phyloP scores from a whole-genome alignment of 1,140 invertebrate species.

The Rhynchophorus ferrugineus region DNA sequence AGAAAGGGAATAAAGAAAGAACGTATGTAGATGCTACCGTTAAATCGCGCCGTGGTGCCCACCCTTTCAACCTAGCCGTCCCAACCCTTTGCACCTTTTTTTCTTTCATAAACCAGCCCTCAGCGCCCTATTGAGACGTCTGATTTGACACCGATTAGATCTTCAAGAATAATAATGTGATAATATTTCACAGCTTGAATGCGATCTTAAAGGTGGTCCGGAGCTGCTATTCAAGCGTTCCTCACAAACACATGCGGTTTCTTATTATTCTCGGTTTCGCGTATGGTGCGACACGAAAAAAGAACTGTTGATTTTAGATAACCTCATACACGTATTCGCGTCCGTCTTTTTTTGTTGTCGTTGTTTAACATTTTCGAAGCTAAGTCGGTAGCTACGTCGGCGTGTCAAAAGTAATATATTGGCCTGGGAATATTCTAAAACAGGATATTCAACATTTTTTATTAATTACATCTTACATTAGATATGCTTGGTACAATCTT shows the following conservation, averaged over 20 bases:
- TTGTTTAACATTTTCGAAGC: no score
- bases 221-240: slow-evolving; percentile 16
- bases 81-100: slow-evolving; percentile 28
- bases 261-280: slow-evolving; percentile 21
- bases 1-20: no score
- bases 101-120: no score
- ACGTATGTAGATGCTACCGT: slow-evolving; percentile 30
- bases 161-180: slow-evolving; percentile 33
- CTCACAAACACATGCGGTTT: slow-evolving; percentile 21
- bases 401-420: no score
- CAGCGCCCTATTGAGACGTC: slow-evolving; percentile 29
- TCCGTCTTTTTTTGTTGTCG: slow-evolving; percentile 1
- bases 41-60: slow-evolving; percentile 23
- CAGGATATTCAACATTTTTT: no score
- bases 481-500: no score
- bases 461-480: no score
- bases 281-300: no score
- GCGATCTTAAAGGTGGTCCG: slow-evolving; percentile 32
- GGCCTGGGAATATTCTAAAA: no score
- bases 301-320: slow-evolving; percentile 11
- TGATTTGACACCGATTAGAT: slow-evolving; percentile 33
- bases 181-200: slow-evolving; percentile 34
- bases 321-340: no score
- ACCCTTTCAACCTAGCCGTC: slow-evolving; percentile 15
- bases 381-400: no score